Conservation (phyloP, 2,113 vertebrate genomes). For the Piprites chloris region DNA sequence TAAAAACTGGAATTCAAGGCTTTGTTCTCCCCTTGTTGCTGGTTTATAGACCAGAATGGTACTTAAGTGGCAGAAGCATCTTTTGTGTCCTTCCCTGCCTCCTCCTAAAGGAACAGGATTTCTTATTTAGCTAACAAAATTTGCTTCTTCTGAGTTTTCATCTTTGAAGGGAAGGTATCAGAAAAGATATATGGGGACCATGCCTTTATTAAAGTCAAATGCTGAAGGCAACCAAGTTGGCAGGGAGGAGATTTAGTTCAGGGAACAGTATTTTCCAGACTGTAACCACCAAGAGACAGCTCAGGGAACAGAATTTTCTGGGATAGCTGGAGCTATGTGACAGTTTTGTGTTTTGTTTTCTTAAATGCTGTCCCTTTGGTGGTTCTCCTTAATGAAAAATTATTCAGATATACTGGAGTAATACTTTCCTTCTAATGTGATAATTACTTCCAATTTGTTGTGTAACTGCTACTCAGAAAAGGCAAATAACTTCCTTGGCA, state of each 20-base stretch:
- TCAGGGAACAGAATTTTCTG: neutral
- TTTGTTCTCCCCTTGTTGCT: neutral
- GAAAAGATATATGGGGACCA: neutral
- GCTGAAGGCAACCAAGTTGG: neutral
- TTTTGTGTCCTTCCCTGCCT: neutral
- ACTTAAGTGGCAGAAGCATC: neutral
- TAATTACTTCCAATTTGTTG: neutral
- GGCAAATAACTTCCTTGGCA: neutral
- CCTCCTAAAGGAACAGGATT: neutral
- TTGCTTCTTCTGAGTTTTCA: neutral
- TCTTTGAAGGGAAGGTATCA: neutral
- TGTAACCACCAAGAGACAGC: neutral
- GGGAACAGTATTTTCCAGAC: neutral
- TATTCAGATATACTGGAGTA: neutral
- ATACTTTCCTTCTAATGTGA: constrained; percentile 8
- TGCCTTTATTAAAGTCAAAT: neutral
- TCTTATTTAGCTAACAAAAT: neutral
- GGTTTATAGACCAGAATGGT: neutral
- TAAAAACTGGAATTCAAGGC: neutral
- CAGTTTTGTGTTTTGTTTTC: neutral
- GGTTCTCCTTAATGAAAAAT: constrained; percentile 34
- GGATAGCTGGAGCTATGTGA: neutral
- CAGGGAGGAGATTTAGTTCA: neutral
- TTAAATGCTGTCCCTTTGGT: neutral
- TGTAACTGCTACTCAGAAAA: neutral